Conservation (phyloP, 2,797 vertebrate species). For the Aeoliscus strigatus region DNA sequence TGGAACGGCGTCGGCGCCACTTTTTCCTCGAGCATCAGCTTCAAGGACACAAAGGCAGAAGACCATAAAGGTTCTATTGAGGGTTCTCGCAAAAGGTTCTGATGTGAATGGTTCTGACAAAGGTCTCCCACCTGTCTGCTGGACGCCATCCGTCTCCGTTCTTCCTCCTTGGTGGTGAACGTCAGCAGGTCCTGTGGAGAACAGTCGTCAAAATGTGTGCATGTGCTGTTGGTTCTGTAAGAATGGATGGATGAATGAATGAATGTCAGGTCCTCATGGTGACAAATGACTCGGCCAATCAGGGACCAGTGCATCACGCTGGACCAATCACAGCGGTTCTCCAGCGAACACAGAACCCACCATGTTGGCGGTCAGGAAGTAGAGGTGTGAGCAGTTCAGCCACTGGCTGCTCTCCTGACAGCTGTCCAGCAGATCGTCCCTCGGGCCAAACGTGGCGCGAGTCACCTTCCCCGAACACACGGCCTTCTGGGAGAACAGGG, state of each 20-base stretch:
- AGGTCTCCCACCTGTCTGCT: constrained; percentile 82
- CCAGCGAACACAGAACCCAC: too few relatives aligned
- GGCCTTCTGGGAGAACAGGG: constrained; percentile 85
- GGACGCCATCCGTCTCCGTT: constrained; percentile 79
- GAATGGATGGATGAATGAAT: too few relatives aligned
- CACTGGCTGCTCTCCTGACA: constrained; percentile 82
- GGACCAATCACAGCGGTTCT: too few relatives aligned
- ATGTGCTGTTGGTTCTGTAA: too few relatives aligned
- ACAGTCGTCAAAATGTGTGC: too few relatives aligned
- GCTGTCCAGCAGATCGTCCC: constrained; percentile 77
- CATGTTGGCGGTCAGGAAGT: constrained; percentile 81
- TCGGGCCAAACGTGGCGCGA: constrained; percentile 83
- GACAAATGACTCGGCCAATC: too few relatives aligned
- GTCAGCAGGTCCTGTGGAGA: constrained; percentile 84
- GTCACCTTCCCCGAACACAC: constrained; percentile 79
- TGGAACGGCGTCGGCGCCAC: constrained; percentile 88
- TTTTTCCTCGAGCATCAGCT: constrained; percentile 85
- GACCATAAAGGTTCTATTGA: constrained; percentile 14
- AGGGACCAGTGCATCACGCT: too few relatives aligned
- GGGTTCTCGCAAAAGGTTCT: too few relatives aligned
- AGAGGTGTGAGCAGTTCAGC: constrained; percentile 88
- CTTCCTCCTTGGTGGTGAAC: constrained; percentile 80
- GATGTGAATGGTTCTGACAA: too few relatives aligned
- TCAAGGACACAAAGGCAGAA: constrained; percentile 11
- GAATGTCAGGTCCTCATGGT: too few relatives aligned